Conservation (phyloP, 2,797 vertebrate species). For the Spinibarbus caldwelli region DNA sequence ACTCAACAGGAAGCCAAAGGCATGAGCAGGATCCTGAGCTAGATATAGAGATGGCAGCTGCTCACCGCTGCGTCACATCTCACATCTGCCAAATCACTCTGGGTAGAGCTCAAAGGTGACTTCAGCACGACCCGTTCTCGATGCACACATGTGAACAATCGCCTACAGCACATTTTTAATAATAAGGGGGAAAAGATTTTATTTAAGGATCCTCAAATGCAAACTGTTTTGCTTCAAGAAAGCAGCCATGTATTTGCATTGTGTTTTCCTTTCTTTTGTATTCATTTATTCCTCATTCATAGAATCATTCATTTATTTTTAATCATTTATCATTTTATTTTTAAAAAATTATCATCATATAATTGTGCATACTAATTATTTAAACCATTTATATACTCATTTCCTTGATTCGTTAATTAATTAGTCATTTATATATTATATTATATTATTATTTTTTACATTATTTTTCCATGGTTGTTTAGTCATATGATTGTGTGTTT, state of each 20-base stretch:
- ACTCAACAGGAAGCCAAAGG: conserved; percentile 75
- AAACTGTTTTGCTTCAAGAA: no score
- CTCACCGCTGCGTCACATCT: conserved; percentile 51
- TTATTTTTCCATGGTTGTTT: no score
- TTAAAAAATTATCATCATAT: no score
- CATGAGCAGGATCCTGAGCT: conserved; percentile 69
- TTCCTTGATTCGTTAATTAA: no score
- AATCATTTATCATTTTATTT: no score
- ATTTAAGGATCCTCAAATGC: not conserved
- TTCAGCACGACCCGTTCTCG: conserved; percentile 45
- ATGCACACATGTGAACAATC: not conserved
- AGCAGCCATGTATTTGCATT: not conserved
- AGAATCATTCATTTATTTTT: not conserved
- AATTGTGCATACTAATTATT: not conserved
- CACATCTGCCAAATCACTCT: conserved; percentile 77
- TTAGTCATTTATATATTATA: no score
- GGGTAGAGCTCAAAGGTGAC: conserved; percentile 68
- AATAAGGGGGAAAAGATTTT: not conserved
- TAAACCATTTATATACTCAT: not conserved
- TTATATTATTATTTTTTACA: no score
- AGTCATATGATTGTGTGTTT: no score
- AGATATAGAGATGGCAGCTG: conserved; percentile 77
- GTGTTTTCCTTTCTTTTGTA: no score
- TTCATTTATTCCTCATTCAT: not conserved
- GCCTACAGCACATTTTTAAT: not conserved